Base-by-base conservation (phyloP, 1,140 invertebrate species). In the Theocolax elegans region DNA sequence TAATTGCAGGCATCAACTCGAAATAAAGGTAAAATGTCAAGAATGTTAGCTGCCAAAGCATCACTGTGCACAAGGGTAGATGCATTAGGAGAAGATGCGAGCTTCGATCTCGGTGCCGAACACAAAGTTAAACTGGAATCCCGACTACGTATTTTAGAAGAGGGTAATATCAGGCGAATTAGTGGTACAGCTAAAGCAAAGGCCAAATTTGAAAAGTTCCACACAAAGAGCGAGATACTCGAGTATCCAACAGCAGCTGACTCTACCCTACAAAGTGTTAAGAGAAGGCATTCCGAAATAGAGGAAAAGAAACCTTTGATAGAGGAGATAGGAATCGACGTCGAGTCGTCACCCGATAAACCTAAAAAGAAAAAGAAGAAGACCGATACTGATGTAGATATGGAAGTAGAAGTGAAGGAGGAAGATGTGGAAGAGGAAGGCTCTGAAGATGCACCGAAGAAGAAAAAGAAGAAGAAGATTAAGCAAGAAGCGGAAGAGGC, bases 11-110 rank as follows among this genome's bases (percentile, higher is more conserved):
- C 70, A 1, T 42, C 70, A 15, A 72, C 46, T 0, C 31, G 49
- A 17, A 92, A 96, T 69, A 99, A 99, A 82, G 98, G 94, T 75
- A 92, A 98, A 89, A 95, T 98, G 87, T 97, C 97, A 0, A 88
- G 98, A 79, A 99, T 98, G 91, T 87, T 99, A 71, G 97, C 98
- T 17, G 96, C 97, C 0, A 99, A 99, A 84, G 92, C 96, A 1
- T 89, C 97, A 0, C 83, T 99, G 9, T 95, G 96, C 0, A 95
- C 94, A 1, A 90, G 98, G 76, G 93, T 99, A 1, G 98, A 99
- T 87, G 98, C 97, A 2, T 90, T 99, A 15, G 96, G 95, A 8
- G 98, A 99, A 82, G 93, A 95, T 56, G 90, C 88, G 1, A 89
- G 84, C 1, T 90, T 91, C 76, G 93, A 95, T 62, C 80, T 98